phyloP scores from a whole-genome alignment of 2,113 vertebrate species.

The Tylochromis polylepis region DNA sequence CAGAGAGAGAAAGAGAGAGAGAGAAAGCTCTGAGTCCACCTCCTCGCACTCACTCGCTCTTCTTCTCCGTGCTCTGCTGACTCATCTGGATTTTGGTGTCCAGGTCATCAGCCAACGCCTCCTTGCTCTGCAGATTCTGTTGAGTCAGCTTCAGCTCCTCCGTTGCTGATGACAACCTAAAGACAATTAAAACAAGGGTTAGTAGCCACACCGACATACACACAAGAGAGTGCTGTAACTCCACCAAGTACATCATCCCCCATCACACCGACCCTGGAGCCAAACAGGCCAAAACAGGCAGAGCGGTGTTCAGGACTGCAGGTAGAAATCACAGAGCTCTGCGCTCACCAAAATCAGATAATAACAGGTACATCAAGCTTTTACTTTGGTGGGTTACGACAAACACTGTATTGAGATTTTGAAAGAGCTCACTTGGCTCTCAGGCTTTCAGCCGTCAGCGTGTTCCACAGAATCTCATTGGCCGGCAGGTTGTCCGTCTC shows the following conservation, averaged over 20 bases:
- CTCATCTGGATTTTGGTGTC: constrained; percentile 85
- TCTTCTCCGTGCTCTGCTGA: constrained; percentile 79
- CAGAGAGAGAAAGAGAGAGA: neutral
- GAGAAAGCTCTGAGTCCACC: neutral
- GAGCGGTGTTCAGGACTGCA: neutral
- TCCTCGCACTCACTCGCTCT: constrained; percentile 81
- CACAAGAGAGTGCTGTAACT: neutral
- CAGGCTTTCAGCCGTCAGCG: constrained; percentile 90
- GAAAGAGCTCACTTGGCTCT: constrained; percentile 79
- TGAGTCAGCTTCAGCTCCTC: constrained; percentile 88
- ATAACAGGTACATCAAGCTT: neutral
- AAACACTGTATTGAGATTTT: neutral
- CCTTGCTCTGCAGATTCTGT: constrained; percentile 85
- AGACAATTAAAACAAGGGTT: neutral
- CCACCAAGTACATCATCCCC: neutral
- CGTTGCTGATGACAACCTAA: constrained; percentile 84
- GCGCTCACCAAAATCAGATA: neutral
- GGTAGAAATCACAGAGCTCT: neutral
- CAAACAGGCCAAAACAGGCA: neutral
- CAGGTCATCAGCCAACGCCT: constrained; percentile 82
- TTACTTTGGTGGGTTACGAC: neutral
- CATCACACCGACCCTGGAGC: neutral
- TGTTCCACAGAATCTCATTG: constrained; percentile 97
- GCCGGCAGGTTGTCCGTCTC: constrained; percentile 91
- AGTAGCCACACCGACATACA: neutral